Conservation (phyloP, 2,888 invertebrate genomes). For the Stramonita haemastoma region DNA sequence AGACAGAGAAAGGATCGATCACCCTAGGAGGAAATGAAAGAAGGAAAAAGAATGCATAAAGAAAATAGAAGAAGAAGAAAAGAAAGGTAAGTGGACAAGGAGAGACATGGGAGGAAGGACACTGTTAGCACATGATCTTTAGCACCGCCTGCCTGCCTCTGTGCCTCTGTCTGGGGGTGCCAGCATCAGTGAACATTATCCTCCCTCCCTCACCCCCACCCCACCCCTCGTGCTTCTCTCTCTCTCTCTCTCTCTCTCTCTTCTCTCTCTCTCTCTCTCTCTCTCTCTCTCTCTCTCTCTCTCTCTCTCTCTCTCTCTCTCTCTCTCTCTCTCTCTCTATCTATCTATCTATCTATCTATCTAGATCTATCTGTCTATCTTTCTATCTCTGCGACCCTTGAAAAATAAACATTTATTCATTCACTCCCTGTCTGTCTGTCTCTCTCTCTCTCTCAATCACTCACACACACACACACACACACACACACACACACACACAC, state of each 20-base stretch:
- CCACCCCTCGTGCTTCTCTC: background rate
- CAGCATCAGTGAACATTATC: conserved; percentile 14
- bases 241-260: background rate
- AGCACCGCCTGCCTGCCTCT: background rate
- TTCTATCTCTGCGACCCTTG: background rate
- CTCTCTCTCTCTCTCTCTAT: background rate
- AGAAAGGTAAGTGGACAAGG: background rate
- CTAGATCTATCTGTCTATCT: background rate
- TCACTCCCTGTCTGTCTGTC: background rate
- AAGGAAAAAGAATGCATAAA: background rate
- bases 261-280: background rate
- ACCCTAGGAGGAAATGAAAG: background rate
- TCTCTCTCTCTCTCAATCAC: background rate
- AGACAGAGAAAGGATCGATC: background rate
- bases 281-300: too few relatives aligned
- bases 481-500: too few relatives aligned
- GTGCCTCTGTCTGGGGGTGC: background rate
- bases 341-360: background rate
- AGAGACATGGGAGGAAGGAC: background rate
- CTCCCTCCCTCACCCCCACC: background rate
- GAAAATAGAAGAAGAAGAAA: too few relatives aligned
- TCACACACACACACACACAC: too few relatives aligned
- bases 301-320: background rate
- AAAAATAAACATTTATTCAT: too few relatives aligned
- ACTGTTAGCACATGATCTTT: conserved; percentile 19